Conservation (phyloP, 2,797 vertebrate species). For the Sternotherus odoratus region DNA sequence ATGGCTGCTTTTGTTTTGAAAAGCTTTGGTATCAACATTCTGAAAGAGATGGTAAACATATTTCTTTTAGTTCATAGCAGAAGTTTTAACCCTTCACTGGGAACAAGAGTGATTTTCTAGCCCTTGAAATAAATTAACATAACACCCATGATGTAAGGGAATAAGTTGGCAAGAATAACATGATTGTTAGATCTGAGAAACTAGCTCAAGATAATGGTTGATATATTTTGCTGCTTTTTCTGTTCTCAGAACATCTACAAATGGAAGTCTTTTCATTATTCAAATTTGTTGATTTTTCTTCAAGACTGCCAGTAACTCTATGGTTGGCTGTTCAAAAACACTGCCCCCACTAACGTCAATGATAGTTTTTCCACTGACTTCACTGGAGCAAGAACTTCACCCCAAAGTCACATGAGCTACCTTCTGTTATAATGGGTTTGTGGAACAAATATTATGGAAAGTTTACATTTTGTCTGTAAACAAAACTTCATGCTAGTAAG, state of each 20-base stretch:
- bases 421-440: not conserved
- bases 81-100: not conserved
- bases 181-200: not conserved
- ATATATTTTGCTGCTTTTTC: not conserved
- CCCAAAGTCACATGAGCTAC: not conserved
- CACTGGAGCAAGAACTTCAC: not conserved
- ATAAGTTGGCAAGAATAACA: not conserved
- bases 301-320: not conserved
- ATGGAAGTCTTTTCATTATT: not conserved
- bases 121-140: not conserved
- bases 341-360: accelerated
- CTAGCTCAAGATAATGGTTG: not conserved
- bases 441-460: not conserved
- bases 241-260: not conserved
- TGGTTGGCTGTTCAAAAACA: not conserved
- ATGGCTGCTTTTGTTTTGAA: not conserved
- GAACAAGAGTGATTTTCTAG: not conserved
- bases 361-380: not conserved
- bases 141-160: not conserved
- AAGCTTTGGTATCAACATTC: not conserved
- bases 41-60: not conserved
- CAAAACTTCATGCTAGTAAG: not conserved
- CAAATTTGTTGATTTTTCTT: not conserved
- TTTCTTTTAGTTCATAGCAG: not conserved
- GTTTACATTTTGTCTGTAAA: not conserved